A percentile compares a stretch with the other conserved stretches of the same genome.
phyloP scores from a whole-genome alignment of 2,113 vertebrate genomes.

The Calonectris borealis region DNA sequence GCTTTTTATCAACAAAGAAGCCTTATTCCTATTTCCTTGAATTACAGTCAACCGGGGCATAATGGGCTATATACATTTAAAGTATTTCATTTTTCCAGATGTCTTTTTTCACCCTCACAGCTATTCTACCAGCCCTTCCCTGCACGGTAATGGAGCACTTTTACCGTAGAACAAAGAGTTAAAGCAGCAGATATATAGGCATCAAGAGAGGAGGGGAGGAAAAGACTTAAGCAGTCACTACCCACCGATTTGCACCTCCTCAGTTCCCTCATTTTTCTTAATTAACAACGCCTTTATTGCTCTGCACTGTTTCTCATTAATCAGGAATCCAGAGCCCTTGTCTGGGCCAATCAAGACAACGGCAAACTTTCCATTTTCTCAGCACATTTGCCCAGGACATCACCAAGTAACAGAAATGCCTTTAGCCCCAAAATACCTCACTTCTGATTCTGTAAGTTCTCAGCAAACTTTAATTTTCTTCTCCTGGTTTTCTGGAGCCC shows the following conservation, averaged over 20 bases:
- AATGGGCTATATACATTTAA: neutral
- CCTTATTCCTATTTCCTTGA: neutral
- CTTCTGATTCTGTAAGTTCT: neutral
- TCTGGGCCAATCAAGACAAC: neutral
- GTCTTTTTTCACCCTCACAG: neutral
- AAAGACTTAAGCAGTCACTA: neutral
- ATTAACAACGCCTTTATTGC: neutral
- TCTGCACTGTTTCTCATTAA: neutral
- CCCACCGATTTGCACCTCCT: neutral
- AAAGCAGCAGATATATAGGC: neutral
- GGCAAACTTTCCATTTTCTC: neutral
- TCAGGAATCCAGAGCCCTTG: neutral
- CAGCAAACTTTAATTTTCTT: neutral
- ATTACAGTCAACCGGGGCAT: neutral
- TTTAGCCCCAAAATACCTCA: neutral
- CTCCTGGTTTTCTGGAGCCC: neutral
- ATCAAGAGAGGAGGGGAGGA: neutral
- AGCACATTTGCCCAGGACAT: neutral
- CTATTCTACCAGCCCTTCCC: neutral
- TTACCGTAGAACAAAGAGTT: neutral
- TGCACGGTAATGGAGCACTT: neutral
- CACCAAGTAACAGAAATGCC: neutral
- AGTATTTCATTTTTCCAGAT: neutral
- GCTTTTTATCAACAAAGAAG: neutral
- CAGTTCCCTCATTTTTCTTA: neutral